Conservation (phyloP, 2,113 vertebrate species). For the Ictalurus furcatus region DNA sequence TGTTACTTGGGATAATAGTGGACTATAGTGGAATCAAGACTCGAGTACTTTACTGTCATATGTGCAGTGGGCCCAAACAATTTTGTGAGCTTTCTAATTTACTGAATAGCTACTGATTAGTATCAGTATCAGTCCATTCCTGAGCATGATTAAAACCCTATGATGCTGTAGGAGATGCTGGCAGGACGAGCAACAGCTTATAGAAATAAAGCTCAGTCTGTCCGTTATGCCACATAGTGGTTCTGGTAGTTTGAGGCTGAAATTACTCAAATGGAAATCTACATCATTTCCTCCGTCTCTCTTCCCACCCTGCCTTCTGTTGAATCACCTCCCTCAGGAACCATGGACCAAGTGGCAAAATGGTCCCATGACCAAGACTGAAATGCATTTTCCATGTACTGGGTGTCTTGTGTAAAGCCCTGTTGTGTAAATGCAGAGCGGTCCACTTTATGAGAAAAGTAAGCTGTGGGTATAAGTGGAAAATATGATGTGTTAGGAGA, state of each 20-base stretch:
- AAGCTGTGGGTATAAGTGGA: slow-evolving; percentile 32
- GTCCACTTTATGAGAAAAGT: slow-evolving; percentile 36
- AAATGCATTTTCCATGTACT: slow-evolving; percentile 47
- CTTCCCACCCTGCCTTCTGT: slow-evolving; percentile 8
- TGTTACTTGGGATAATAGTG: not conserved
- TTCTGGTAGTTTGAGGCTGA: not conserved
- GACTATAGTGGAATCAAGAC: too few relatives aligned
- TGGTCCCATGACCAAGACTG: not conserved
- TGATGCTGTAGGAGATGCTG: not conserved
- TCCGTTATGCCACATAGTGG: not conserved
- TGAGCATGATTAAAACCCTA: not conserved
- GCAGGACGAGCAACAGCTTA: not conserved
- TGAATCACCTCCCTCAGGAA: slow-evolving; percentile 28
- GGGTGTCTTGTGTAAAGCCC: slow-evolving; percentile 20
- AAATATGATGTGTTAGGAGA: slow-evolving; percentile 35
- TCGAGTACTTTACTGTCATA: too few relatives aligned
- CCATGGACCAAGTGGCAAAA: slow-evolving; percentile 25
- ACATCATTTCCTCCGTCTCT: not conserved
- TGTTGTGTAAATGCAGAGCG: slow-evolving; percentile 26
- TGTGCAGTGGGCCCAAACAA: not conserved
- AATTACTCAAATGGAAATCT: not conserved
- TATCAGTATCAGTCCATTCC: not conserved
- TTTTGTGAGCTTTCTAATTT: not conserved
- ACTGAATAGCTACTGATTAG: not conserved
- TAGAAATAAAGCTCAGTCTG: not conserved